Conservation (phyloP, 2,113 vertebrate species). For the Mustelus asterias region DNA sequence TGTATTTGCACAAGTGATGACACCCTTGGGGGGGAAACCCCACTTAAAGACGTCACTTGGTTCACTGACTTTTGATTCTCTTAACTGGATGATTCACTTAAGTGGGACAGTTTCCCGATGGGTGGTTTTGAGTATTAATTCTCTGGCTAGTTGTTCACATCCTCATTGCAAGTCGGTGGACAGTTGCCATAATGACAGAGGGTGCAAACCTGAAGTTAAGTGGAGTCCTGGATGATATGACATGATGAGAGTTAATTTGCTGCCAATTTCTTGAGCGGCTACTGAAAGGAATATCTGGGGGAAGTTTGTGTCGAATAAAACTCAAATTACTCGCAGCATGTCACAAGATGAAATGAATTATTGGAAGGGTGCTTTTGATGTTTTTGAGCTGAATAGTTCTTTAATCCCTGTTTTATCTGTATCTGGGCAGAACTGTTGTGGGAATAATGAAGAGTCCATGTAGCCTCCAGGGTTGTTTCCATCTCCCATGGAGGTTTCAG, state of each 20-base stretch:
- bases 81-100: neutral
- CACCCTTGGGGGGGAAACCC: neutral
- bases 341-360: neutral
- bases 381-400: neutral
- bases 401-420: neutral
- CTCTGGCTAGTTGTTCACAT: neutral
- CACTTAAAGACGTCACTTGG: neutral
- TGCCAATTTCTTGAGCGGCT: neutral
- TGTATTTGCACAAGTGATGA: neutral
- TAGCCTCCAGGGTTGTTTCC: neutral
- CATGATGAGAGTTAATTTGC: neutral
- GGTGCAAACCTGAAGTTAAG: neutral
- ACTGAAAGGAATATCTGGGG: neutral
- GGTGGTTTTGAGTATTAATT: neutral
- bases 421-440: neutral
- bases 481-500: neutral
- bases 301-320: neutral
- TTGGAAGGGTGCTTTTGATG: neutral
- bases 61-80: neutral
- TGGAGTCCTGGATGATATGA: neutral
- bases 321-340: neutral
- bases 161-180: neutral
- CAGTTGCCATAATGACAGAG: neutral
- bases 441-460: neutral
- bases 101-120: neutral